Conservation (phyloP, 2,113 vertebrate species). For the Sporophila hypoxantha region DNA sequence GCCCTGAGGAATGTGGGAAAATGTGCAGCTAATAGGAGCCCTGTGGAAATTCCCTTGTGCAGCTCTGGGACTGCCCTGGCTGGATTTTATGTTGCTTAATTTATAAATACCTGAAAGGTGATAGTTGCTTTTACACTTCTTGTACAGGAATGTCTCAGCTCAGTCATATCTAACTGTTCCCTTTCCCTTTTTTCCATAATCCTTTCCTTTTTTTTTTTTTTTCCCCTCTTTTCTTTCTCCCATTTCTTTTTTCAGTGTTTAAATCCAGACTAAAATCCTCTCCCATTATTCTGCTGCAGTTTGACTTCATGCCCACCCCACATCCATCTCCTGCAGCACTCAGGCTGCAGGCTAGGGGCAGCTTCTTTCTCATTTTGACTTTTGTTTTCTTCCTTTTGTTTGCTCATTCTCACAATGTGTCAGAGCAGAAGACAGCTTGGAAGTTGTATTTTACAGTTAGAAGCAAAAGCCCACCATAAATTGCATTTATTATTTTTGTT, state of each 20-base stretch:
- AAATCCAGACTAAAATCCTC: not conserved
- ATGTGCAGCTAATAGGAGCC: not conserved
- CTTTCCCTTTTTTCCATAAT: not conserved
- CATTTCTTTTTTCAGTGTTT: not conserved
- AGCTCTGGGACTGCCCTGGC: not conserved
- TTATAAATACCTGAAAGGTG: not conserved
- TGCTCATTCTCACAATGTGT: not conserved
- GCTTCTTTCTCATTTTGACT: constrained; percentile 2
- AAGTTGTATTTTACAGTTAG: not conserved
- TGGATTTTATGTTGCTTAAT: not conserved
- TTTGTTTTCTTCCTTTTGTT: constrained; percentile 10
- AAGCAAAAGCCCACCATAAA: not conserved
- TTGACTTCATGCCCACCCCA: not conserved
- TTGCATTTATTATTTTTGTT: not conserved
- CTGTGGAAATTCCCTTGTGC: not conserved
- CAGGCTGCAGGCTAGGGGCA: not conserved
- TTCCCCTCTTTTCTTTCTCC: not conserved
- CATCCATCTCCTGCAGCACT: not conserved
- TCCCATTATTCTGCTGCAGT: not conserved
- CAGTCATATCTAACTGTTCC: not conserved
- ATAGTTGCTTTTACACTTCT: not conserved
- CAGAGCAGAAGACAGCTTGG: not conserved
- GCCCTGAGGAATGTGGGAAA: not conserved
- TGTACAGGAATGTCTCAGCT: not conserved
- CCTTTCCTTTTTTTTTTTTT: not conserved